Percentiles rank a stretch among this genome's conserved stretches.
These are phyloP conservation scores for Lycaon pictus DNA, from an alignment of 2,113 vertebrate genomes.

Conservation along the genomic window DNA sequence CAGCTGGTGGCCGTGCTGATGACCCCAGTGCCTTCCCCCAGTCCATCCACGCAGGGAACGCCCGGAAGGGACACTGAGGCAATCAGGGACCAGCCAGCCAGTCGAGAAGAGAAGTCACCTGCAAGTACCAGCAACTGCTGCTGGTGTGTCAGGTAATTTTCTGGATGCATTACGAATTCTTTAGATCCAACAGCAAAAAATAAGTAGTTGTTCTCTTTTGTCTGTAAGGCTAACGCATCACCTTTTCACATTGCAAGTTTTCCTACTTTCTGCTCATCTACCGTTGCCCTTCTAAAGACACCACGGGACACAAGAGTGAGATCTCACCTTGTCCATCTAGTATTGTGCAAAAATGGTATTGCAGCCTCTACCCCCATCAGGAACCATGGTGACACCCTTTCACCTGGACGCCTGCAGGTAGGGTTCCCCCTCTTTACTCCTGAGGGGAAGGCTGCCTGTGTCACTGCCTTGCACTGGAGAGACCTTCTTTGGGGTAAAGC, in stretches of 20 bases:
- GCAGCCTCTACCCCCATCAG: background rate
- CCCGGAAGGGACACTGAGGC: background rate
- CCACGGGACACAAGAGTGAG: background rate
- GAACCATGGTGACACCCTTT: constrained; percentile 22
- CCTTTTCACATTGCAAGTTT: background rate
- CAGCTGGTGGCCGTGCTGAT: background rate
- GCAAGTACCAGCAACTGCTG: background rate
- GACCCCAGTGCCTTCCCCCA: background rate
- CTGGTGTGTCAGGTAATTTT: background rate
- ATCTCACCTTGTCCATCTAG: background rate
- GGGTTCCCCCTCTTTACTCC: background rate
- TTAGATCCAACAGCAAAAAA: background rate
- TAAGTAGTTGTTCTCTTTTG: background rate
- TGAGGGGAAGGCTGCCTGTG: background rate
- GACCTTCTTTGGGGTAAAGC: background rate
- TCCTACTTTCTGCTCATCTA: background rate
- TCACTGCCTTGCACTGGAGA: background rate
- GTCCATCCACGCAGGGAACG: rapidly evolving
- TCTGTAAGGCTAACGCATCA: background rate
- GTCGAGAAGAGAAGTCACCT: background rate
- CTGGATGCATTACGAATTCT: background rate
- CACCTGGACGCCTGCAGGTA: background rate
- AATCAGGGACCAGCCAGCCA: background rate
- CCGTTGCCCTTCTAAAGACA: background rate
- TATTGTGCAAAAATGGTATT: background rate